Base-by-base conservation (phyloP, 2,113 vertebrate genomes). In the Poeciliopsis turrubarensis region DNA sequence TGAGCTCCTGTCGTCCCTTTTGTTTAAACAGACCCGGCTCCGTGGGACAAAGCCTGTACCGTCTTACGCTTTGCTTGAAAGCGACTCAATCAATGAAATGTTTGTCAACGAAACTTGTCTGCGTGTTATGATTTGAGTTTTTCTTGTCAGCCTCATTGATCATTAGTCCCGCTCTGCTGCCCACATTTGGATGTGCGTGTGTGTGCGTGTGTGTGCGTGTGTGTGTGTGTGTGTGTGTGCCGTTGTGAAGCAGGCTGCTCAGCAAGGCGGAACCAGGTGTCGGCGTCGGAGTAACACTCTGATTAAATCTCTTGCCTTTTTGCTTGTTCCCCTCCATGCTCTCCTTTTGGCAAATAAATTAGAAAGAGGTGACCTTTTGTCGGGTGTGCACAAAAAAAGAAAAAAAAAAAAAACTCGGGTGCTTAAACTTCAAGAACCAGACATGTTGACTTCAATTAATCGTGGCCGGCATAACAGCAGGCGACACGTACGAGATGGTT, bases 321-420 rank as follows among this genome's bases (percentile, higher is more conserved):
- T 22, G 31, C 71, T 60, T 77, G 75, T 84, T 76, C 82, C 83
- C 77, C 25, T 54, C 68, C 70, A 65, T 89, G 73, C 62, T 87
- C 80, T 85, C 72, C 78, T 86, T 88, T 86, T 81, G 84, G 75
- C 75, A 78, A 91, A 92, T 85, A 86, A 85, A 92, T 87, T 85
- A 77, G 63, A 89, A 79, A 15, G 69, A 69, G 67, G 65, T 89
- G 88, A 92, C 89, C 91, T 92, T 92, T 90, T 0, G 64, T 87
- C 77, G 73, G 64, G 83, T 86, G 74, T 68, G 70, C 64, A 77
- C 74, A 47, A 19, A 47, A 54, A 25, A 77, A 75, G n/a, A 63
- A 11, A 37, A 11, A 37, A 11, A 37, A 34, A 34, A 37, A 37
- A 83, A 90, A 86, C 67, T 30, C 68, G 32, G 83, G 70, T 66